These are phyloP conservation scores for Oithona nana DNA, from an alignment of 2,888 invertebrate species.

Conservation along the genomic window DNA sequence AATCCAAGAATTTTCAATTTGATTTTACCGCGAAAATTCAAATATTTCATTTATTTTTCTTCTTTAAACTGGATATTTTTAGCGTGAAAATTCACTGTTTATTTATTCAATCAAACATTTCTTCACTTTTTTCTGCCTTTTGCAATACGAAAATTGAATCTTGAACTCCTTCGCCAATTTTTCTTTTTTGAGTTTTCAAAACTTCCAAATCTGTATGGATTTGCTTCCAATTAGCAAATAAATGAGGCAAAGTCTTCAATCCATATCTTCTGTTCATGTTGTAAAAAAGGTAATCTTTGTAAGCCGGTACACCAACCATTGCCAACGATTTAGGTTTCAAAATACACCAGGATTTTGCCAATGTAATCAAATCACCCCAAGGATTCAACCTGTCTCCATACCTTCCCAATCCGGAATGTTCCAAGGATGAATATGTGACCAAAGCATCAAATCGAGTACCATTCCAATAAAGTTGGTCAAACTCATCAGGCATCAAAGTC, in stretches of 20 bases:
- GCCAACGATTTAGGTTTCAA: not conserved
- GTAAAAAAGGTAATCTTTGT: not conserved
- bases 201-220: slow-evolving; percentile 2
- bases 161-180: no score
- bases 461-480: not conserved
- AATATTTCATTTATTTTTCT: no score
- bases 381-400: no score
- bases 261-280: slow-evolving; percentile 2
- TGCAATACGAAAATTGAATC: no score
- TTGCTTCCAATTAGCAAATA: slow-evolving; percentile 3
- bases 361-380: slow-evolving; percentile 12
- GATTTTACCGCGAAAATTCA: no score
- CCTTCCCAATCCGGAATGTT: no score
- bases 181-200: no score
- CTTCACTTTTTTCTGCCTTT: no score
- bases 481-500: not conserved
- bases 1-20: no score
- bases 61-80: no score
- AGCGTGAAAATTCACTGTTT: no score
- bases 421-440: not conserved
- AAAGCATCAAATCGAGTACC: not conserved
- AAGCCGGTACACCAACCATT: slow-evolving; percentile 1
- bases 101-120: no score
- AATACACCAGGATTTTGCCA: slow-evolving; percentile 11
- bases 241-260: not conserved